Conservation (phyloP, 1,140 invertebrate genomes). For the Drosophila ercepeae region DNA sequence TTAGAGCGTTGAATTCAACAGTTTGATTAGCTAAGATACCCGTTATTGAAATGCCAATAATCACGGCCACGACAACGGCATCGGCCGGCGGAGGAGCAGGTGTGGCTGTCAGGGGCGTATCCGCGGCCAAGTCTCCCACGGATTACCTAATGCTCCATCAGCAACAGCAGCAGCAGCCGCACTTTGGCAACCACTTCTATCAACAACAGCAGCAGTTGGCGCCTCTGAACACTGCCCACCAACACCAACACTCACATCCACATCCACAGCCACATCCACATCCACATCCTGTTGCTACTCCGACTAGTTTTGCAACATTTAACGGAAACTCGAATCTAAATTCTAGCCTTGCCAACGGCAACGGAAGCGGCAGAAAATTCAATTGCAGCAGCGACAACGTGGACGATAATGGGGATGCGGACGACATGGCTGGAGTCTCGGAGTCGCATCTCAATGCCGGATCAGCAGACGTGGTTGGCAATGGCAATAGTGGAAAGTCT, state of each 20-base stretch:
- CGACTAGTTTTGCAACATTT: conserved; percentile 80
- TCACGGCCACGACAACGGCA: conserved; percentile 53
- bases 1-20: conserved; percentile 13
- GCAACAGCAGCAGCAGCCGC: conserved; percentile 46
- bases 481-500: conserved; percentile 47
- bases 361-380: conserved; percentile 75
- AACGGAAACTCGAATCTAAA: conserved; percentile 83
- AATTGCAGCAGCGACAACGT: conserved; percentile 59
- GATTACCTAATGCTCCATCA: conserved; percentile 67
- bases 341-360: conserved; percentile 80
- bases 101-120: conserved; percentile 34
- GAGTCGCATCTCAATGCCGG: too few species aligned
- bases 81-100: conserved; percentile 40
- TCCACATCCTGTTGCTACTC: conserved; percentile 62
- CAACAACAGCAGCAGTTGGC: conserved; percentile 69
- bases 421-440: conserved; percentile 19
- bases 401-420: conserved; percentile 20
- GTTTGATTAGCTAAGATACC: conserved; percentile 6
- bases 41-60: conserved; percentile 48
- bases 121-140: conserved; percentile 43
- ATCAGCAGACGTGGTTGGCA: conserved; percentile 25
- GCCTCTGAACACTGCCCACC: conserved; percentile 72
- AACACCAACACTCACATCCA: conserved; percentile 46
- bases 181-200: conserved; percentile 66
- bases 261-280: conserved; percentile 52